Percentiles rank a stretch among this genome's conserved stretches.
These are phyloP conservation scores for Cyprinodon variegatus DNA, from an alignment of 2,113 vertebrate species.

Conservation along the genomic window DNA sequence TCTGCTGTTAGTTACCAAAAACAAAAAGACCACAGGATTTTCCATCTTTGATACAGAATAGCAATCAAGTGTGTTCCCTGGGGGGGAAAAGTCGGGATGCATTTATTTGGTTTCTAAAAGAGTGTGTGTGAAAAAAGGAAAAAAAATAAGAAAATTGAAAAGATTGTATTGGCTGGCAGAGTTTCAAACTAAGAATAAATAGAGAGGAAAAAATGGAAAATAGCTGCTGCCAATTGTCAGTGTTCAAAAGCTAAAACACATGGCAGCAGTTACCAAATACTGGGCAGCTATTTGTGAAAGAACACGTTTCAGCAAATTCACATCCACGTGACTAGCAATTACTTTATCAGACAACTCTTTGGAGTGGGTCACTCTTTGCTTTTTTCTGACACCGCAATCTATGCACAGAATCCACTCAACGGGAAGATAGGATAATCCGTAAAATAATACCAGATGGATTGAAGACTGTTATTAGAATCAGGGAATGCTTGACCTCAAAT, in stretches of 20 bases:
- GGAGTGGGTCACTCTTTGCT: constrained; percentile 20
- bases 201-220: constrained; percentile 57
- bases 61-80: constrained; percentile 59
- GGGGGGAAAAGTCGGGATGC: constrained; percentile 29
- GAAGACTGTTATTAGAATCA: constrained; percentile 20
- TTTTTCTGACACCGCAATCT: constrained; percentile 10
- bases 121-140: constrained; percentile 28
- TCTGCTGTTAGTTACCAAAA: constrained; percentile 48
- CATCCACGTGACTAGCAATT: constrained; percentile 42
- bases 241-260: constrained; percentile 37
- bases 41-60: constrained; percentile 65
- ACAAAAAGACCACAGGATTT: constrained; percentile 67
- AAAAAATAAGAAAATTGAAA: constrained; percentile 16
- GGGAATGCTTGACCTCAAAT: background rate
- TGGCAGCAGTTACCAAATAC: constrained; percentile 18
- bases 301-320: constrained; percentile 32
- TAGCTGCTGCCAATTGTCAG: constrained; percentile 45
- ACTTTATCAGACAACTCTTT: constrained; percentile 25
- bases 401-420: constrained; percentile 3
- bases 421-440: constrained; percentile 28
- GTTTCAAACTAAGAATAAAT: constrained; percentile 40
- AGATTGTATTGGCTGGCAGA: constrained; percentile 46
- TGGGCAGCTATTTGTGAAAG: constrained; percentile 9
- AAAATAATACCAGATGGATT: constrained; percentile 15
- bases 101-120: constrained; percentile 34